A percentile compares a stretch with the other conserved stretches of the same genome.
These are phyloP conservation scores for Idaea biselata DNA, from an alignment of 2,888 invertebrate species.

Conservation along the genomic window DNA sequence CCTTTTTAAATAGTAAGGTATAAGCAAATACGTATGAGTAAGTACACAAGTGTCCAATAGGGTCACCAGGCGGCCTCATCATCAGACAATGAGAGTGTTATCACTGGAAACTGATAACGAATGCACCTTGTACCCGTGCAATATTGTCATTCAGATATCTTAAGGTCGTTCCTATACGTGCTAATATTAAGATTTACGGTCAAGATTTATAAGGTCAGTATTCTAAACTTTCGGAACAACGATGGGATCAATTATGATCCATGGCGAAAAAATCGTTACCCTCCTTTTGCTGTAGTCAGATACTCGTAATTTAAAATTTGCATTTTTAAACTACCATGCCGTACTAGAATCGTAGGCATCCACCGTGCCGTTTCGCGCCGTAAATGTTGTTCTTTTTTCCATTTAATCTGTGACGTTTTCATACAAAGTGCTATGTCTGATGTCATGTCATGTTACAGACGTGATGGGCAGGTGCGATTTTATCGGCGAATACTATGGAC, in stretches of 20 bases:
- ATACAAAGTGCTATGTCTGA: background rate
- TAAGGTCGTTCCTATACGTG: constrained; percentile 21
- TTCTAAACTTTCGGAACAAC: no score
- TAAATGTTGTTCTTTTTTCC: no score
- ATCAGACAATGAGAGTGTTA: constrained; percentile 27
- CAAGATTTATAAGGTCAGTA: no score
- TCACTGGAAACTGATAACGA: constrained; percentile 25
- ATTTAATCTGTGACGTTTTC: no score
- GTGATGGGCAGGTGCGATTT: background rate
- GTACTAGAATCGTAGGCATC: no score
- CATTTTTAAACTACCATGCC: no score
- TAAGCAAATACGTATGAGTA: background rate
- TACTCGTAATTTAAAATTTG: no score
- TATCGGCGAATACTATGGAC: background rate
- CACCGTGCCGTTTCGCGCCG: no score
- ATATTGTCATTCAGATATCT: constrained; percentile 27
- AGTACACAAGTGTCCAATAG: constrained; percentile 14
- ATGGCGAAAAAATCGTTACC: no score
- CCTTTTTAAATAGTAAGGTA: background rate
- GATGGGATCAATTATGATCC: no score
- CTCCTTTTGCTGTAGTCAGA: no score
- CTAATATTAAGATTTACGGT: background rate
- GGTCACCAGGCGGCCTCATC: constrained; percentile 18
- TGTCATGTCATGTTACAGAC: background rate
- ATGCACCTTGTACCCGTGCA: constrained; percentile 31